A percentile compares a stretch with the other conserved stretches of the same genome.
phyloP scores from a whole-genome alignment of 2,113 vertebrate species.

The Grantiella picta region DNA sequence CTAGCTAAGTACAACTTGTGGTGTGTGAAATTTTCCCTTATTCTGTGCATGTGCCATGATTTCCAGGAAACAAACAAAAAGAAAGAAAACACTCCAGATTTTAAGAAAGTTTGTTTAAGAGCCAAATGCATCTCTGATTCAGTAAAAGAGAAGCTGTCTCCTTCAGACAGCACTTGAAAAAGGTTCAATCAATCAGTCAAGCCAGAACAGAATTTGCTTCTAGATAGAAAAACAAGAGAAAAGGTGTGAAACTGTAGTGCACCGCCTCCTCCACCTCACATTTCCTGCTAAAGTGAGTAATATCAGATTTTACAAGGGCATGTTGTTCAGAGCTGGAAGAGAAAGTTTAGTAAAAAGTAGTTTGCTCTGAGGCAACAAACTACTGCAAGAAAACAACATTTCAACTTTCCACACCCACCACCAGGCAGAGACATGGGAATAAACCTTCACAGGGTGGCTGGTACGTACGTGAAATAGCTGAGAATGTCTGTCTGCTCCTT shows the following conservation, averaged over 20 bases:
- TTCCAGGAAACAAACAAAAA: slow-evolving; percentile 16
- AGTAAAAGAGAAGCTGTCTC: slow-evolving; percentile 23
- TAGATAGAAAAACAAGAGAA: slow-evolving; percentile 43
- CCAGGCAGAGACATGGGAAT: not conserved
- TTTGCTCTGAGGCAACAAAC: not conserved
- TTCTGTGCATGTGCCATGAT: not conserved
- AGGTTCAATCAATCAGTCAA: slow-evolving; percentile 18
- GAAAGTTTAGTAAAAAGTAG: slow-evolving; percentile 4
- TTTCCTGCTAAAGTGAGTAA: slow-evolving; percentile 54
- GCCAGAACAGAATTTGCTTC: slow-evolving; percentile 35
- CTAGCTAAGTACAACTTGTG: not conserved
- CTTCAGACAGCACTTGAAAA: slow-evolving; percentile 28
- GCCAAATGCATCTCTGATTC: not conserved
- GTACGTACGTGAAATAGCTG: not conserved
- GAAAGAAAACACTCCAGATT: not conserved
- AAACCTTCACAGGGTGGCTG: not conserved
- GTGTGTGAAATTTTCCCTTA: not conserved
- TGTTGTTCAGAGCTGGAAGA: not conserved
- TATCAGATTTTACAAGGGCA: slow-evolving; percentile 28
- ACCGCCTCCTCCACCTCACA: slow-evolving; percentile 47
- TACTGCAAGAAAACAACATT: not conserved
- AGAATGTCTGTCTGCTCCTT: not conserved
- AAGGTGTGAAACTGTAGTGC: slow-evolving; percentile 36
- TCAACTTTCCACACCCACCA: not conserved
- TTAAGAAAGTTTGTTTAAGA: slow-evolving; percentile 4